phyloP scores from a whole-genome alignment of 2,113 vertebrate species.

The Tylochromis polylepis region DNA sequence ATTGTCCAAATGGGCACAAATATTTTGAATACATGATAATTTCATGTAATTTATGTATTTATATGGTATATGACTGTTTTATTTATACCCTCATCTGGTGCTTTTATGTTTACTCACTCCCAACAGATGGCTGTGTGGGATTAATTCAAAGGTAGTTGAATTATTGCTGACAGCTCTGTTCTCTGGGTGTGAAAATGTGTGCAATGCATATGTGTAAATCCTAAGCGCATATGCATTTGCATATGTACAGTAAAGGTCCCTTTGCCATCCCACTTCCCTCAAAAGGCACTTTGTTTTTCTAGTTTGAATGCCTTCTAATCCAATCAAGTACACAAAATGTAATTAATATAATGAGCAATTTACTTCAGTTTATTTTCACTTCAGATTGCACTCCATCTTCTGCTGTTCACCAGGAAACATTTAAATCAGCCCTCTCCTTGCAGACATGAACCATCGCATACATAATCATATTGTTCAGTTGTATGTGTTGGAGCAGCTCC shows the following conservation, averaged over 20 bases:
- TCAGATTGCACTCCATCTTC: not conserved
- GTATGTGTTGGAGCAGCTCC: not conserved
- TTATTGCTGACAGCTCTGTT: not conserved
- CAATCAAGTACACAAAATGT: not conserved
- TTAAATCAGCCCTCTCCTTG: not conserved
- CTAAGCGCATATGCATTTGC: not conserved
- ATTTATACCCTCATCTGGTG: not conserved
- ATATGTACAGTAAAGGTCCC: not conserved
- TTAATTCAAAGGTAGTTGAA: not conserved
- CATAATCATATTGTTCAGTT: not conserved
- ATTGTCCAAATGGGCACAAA: not conserved
- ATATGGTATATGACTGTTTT: not conserved
- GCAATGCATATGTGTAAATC: not conserved
- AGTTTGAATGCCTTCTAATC: not conserved
- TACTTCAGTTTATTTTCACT: not conserved
- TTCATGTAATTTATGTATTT: not conserved
- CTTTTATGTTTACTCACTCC: not conserved
- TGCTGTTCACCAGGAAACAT: not conserved
- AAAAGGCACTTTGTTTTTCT: not conserved
- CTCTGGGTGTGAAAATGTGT: not conserved
- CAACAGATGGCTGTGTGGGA: conserved; percentile 49
- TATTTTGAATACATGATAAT: not conserved
- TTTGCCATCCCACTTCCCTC: not conserved
- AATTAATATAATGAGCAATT: not conserved
- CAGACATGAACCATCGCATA: not conserved